phyloP scores from a whole-genome alignment of 2,888 invertebrate species.

The Morinoia aosen region DNA sequence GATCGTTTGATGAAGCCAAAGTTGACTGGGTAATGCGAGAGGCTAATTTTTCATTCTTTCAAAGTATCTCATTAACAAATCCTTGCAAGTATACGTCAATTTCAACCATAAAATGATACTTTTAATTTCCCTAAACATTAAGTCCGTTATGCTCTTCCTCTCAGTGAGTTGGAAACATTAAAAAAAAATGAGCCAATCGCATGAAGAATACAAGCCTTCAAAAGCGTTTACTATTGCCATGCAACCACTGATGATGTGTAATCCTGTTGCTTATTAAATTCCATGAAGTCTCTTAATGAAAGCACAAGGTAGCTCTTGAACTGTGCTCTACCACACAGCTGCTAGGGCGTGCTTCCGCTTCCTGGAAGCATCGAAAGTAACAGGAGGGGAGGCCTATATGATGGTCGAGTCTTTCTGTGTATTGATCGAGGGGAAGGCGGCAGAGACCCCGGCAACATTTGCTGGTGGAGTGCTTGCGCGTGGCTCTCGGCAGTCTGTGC shows the following conservation, averaged over 20 bases:
- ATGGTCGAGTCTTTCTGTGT: slow-evolving; percentile 17
- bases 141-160: neutral
- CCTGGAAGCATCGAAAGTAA: slow-evolving; percentile 4
- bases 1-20: neutral
- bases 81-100: no score
- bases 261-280: neutral
- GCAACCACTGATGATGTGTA: neutral
- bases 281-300: neutral
- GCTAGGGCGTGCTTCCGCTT: neutral
- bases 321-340: neutral
- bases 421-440: neutral
- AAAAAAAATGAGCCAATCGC: neutral
- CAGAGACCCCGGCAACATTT: neutral
- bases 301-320: neutral
- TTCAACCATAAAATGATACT: neutral
- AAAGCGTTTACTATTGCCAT: neutral
- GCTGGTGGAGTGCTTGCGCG: neutral
- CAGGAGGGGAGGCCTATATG: neutral
- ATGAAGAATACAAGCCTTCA: neutral
- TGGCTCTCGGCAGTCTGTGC: neutral
- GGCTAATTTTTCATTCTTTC: no score
- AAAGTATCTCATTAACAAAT: no score
- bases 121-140: neutral
- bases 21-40: neutral
- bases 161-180: neutral